A percentile compares a stretch with the other conserved stretches of the same genome.
These are phyloP conservation scores for Leucoraja erinaceus DNA, from an alignment of 2,113 vertebrate genomes.

Conservation along the genomic window DNA sequence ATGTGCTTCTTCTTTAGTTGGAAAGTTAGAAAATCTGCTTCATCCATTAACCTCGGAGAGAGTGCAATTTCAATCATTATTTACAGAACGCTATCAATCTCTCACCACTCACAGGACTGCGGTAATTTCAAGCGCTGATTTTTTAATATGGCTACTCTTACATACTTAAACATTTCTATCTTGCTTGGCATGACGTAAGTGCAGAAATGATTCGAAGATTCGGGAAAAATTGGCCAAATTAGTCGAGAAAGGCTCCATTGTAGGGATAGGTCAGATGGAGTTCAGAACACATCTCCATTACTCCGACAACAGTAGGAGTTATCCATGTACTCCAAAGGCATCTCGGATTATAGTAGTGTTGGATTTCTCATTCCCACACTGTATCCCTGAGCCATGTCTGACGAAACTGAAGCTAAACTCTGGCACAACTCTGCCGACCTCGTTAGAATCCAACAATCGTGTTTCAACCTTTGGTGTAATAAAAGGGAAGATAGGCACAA, in stretches of 20 bases:
- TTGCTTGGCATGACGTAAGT: neutral
- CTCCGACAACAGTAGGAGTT: conserved; percentile 9
- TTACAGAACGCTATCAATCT: neutral
- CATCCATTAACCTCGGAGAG: neutral
- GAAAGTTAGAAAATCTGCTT: neutral
- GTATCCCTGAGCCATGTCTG: neutral
- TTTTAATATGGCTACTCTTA: neutral
- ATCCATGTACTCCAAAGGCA: conserved; percentile 10
- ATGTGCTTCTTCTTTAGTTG: neutral
- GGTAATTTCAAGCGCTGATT: neutral
- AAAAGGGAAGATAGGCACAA: no score
- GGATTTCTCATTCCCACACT: conserved; percentile 28
- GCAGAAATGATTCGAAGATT: neutral
- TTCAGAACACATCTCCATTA: conserved; percentile 22
- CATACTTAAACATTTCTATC: neutral
- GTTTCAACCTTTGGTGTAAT: neutral
- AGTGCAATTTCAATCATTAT: neutral
- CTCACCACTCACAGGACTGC: neutral
- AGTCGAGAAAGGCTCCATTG: conserved; percentile 19
- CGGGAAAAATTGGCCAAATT: neutral
- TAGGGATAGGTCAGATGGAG: conserved; percentile 11
- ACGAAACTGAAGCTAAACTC: conserved; percentile 5
- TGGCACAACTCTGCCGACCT: neutral
- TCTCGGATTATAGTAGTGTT: neutral
- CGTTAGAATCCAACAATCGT: conserved; percentile 17